phyloP scores from a whole-genome alignment of 2,113 vertebrate species.

The Cebus imitator region DNA sequence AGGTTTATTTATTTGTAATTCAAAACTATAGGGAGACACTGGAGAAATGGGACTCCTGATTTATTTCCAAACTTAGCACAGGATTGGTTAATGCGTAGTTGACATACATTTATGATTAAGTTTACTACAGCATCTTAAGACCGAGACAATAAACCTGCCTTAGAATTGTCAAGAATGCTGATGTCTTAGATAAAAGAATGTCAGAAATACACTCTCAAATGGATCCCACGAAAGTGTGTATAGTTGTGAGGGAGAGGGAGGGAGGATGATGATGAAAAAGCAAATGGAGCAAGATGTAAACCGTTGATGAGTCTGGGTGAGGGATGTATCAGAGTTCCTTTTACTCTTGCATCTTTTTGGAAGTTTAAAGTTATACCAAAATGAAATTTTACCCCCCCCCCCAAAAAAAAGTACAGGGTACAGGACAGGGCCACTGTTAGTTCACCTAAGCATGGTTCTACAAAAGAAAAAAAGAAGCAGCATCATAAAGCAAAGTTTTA shows the following conservation, averaged over 20 bases:
- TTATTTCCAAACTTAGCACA: not conserved
- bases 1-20: not conserved
- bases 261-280: not conserved
- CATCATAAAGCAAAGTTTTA: not conserved
- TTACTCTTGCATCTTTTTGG: not conserved
- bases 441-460: not conserved
- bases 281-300: not conserved
- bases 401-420: not conserved
- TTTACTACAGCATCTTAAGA: not conserved
- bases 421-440: not conserved
- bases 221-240: not conserved
- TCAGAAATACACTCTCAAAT: not conserved
- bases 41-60: not conserved
- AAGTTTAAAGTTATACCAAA: slow-evolving; percentile 7
- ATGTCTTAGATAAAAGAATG: not conserved
- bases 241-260: not conserved
- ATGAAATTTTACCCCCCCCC: not conserved
- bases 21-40: not conserved
- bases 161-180: not conserved
- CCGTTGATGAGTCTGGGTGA: not conserved
- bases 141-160: not conserved
- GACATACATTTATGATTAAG: not conserved
- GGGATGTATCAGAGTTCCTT: not conserved
- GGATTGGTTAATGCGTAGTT: not conserved
- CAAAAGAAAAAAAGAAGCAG: not conserved